phyloP scores from a whole-genome alignment of 2,888 invertebrate species.

The Nephrotoma guestfalica region DNA sequence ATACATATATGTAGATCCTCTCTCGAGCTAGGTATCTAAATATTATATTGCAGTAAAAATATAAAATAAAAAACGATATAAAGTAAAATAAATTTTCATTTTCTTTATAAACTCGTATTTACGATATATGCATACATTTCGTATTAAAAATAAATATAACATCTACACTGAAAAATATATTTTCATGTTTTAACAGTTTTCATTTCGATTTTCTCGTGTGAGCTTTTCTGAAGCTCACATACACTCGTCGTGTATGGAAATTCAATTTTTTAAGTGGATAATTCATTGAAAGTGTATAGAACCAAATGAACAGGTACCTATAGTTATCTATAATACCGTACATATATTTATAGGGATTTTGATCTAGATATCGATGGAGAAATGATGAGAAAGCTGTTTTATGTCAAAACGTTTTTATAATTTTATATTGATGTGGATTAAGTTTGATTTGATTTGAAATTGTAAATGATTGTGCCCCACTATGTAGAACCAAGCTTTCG shows the following conservation, averaged over 20 bases:
- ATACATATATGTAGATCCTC: not conserved
- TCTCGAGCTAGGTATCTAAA: not conserved
- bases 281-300: not conserved
- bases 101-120: not conserved
- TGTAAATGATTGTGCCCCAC: no score
- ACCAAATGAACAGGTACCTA: not conserved
- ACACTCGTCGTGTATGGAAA: not conserved
- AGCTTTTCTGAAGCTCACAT: not conserved
- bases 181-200: not conserved
- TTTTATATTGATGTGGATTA: no score
- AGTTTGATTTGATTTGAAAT: no score
- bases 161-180: not conserved
- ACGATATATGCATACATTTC: not conserved
- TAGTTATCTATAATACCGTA: no score
- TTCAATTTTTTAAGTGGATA: not conserved
- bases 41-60: not conserved
- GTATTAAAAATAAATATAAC: not conserved
- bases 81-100: not conserved
- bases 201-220: not conserved
- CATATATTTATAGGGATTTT: no score
- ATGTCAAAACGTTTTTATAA: no score
- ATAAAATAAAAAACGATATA: not conserved
- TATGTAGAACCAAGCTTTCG: no score
- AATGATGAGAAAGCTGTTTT: no score
- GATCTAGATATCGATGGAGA: no score